Base-by-base conservation (phyloP, 2,113 vertebrate species). In the Bujurquina vittata region DNA sequence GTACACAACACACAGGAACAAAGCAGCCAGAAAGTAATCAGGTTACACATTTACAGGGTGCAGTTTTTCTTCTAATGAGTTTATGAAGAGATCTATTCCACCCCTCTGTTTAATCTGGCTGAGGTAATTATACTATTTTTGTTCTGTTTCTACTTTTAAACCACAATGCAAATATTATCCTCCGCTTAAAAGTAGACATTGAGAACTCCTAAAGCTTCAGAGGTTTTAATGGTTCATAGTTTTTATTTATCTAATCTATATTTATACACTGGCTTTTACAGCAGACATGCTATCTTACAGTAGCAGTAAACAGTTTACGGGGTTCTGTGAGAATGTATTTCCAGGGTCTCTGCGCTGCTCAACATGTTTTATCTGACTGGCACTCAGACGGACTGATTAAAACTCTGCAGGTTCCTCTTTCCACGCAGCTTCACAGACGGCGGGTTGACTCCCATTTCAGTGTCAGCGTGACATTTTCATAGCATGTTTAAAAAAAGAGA, bases 391-490 rank as follows among this genome's bases (percentile, higher is more conserved):
- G 22, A 67, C 79, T 62, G 88, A 91, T 84, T 80, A 77, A 82
- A 89, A 63, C 35, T 40, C 79, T 7, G 75, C 65, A 5, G 23
- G 56, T n/a, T 84, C 40, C 52, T 81, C 63, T 75, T 43, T 15
- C 46, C 83, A 69, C 43, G 4, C 62, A 12, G 67, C 65, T 77
- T 83, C 76, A 52, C 79, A 37, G 33, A 74, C 23, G 10, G 67
- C 3, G 33, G 63, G 62, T 79, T 23, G 43, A 74, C 62, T 91
- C 78, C 57, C 54, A 31, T 75, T 76, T 81, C 63, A 74, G 75
- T 80, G 69, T 87, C 75, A 78, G 73, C 40, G 29, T 59, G 91
- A 84, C 89, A 85, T 91, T 88, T 92, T 84, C 52, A 54, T 65
- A 63, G 72, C 20, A 37, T 67, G 11, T 11, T 72, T 72, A 20